A percentile compares a stretch with the other conserved stretches of the same genome.
Conservation (phyloP, 2,888 invertebrate species). For the Cephus rjabovi region DNA sequence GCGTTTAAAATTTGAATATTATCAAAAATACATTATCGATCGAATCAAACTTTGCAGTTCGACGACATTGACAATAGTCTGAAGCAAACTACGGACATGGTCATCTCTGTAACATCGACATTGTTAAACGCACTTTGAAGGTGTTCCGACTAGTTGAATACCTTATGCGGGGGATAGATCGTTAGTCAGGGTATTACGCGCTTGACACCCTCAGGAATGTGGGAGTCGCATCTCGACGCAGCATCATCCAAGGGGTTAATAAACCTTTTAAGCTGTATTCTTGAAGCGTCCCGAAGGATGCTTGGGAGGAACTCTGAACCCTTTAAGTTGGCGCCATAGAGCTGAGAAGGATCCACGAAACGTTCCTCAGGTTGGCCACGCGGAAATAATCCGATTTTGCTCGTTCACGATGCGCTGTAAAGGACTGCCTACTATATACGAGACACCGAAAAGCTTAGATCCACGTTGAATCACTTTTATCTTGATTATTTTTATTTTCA, state of each 20-base stretch:
- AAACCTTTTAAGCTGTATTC: constrained; percentile 16
- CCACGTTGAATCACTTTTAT: not conserved
- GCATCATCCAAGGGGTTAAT: constrained; percentile 19
- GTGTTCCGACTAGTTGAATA: constrained; percentile 20
- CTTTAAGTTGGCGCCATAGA: constrained; percentile 7
- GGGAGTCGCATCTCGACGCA: constrained; percentile 14
- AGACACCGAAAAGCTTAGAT: not conserved
- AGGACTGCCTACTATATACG: not conserved
- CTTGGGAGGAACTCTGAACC: constrained; percentile 13
- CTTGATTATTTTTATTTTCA: not conserved
- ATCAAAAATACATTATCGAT: not conserved
- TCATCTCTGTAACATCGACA: too few relatives aligned
- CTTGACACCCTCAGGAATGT: constrained; percentile 24
- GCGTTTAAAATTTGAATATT: not conserved
- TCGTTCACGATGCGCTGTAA: constrained; percentile 15
- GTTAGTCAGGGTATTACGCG: constrained; percentile 40
- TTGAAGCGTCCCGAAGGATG: not conserved
- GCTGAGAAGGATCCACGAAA: not conserved
- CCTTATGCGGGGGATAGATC: constrained; percentile 24
- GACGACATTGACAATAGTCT: not conserved
- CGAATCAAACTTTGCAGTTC: not conserved
- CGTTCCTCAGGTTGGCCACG: not conserved
- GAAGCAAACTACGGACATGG: not conserved
- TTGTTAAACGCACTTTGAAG: constrained; percentile 5
- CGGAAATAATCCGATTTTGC: constrained; percentile 33